phyloP scores from a whole-genome alignment of 2,797 vertebrate genomes.

The Spondyliosoma cantharus region DNA sequence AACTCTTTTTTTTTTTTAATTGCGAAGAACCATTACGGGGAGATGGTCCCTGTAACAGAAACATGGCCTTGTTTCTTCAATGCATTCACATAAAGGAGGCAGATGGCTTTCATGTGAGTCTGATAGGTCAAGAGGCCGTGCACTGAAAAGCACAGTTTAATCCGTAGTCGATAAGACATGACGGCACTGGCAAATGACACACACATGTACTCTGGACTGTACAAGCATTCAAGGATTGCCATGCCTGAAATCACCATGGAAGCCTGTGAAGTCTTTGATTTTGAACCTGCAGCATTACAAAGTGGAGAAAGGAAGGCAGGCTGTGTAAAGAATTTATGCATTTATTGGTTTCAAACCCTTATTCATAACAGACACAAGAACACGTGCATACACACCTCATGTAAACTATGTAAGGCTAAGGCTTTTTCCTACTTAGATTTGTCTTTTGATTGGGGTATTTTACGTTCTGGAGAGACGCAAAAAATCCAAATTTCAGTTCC shows the following conservation, averaged over 20 bases:
- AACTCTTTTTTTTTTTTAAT: neutral
- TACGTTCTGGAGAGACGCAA: neutral
- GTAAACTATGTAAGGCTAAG: neutral
- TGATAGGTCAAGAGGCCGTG: constrained; percentile 26
- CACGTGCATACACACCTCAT: neutral
- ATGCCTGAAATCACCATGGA: constrained; percentile 32
- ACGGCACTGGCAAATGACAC: constrained; percentile 20
- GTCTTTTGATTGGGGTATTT: neutral
- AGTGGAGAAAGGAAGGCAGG: neutral
- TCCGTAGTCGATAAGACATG: constrained; percentile 37
- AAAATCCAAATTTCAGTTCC: neutral
- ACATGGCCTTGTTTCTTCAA: constrained; percentile 3
- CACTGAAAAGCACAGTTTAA: constrained; percentile 14
- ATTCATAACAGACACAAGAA: constrained; percentile 9
- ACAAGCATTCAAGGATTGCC: constrained; percentile 24
- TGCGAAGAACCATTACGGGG: constrained; percentile 32
- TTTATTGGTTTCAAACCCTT: neutral
- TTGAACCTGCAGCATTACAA: constrained; percentile 7
- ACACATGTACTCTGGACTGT: constrained; percentile 26
- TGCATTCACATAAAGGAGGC: constrained; percentile 28
- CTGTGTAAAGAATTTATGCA: constrained; percentile 3
- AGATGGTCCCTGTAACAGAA: constrained; percentile 32
- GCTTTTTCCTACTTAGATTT: neutral
- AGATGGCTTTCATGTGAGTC: constrained; percentile 18
- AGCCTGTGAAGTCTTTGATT: constrained; percentile 36